These are phyloP conservation scores for Coptodon bakossiorum DNA, from an alignment of 2,113 vertebrate species.

Conservation along the genomic window DNA sequence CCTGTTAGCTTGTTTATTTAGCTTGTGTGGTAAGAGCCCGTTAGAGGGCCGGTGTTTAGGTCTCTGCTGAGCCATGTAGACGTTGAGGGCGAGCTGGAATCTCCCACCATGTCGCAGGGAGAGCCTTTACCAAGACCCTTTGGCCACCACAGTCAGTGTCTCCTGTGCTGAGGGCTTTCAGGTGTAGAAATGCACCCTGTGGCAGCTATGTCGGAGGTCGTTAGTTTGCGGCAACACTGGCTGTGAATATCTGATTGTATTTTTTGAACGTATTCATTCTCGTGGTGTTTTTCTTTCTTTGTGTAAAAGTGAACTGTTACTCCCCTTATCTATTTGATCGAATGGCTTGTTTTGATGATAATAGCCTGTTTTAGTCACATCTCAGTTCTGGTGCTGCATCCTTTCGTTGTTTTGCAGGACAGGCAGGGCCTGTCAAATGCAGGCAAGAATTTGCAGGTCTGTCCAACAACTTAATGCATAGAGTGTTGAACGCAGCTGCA, in stretches of 20 bases:
- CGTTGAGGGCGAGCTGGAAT: conserved; percentile 78
- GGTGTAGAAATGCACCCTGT: neutral
- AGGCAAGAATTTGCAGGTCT: neutral
- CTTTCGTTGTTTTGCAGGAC: neutral
- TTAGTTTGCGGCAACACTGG: conserved; percentile 6
- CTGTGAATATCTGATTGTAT: conserved; percentile 50
- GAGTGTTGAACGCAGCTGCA: neutral
- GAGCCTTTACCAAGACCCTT: conserved; percentile 65
- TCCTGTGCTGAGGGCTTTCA: conserved; percentile 28
- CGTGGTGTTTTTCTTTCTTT: neutral
- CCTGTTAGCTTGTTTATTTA: conserved; percentile 23
- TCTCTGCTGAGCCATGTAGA: conserved; percentile 67
- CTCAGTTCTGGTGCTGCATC: neutral
- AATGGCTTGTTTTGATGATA: neutral
- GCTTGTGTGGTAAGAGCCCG: conserved; percentile 25
- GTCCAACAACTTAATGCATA: accelerated
- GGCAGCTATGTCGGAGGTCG: conserved; percentile 30
- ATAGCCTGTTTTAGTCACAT: neutral
- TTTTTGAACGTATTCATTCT: neutral
- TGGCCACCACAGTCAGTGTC: conserved; percentile 37
- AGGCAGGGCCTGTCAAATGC: neutral
- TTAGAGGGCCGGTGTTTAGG: conserved; percentile 42
- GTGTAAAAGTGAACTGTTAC: neutral
- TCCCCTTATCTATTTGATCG: neutral
- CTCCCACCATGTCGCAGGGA: conserved; percentile 62